Evolutionary conservation across 2,797 vertebrate genomes (phyloP), one percentile per base, ranked within the genome.

Genomic region (Bufotes viridis): DNA sequence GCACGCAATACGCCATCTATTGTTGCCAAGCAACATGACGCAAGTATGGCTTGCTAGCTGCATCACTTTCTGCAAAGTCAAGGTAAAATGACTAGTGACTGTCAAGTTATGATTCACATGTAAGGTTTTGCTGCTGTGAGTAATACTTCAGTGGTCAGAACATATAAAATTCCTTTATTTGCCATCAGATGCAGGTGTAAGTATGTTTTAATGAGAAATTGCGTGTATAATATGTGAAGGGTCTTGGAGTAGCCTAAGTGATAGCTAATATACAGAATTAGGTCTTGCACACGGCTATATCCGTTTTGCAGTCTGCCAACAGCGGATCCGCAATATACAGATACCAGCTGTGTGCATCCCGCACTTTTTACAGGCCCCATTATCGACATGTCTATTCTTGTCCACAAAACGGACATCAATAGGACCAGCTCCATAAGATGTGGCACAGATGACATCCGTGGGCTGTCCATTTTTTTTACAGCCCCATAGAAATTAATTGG

Each of bases 11-110:
- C 69, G 72, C 82, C 26, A 78, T 84, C 60, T 78, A 11, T 58
- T 26, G 87, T 84, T 88, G 63, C 87, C 15, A 34, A 79, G 81
- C 81, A 88, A 88, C 74, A 42, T 88, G 74, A 76, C 53, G 34
- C 65, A 83, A 42, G 29, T 57, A 69, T 79, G 29, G 2, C 17
- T 78, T 69, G 42, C 51, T 67, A 13, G 49, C 72, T 78, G 81
- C 26, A 78, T 9, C 22, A 17, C 49, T 51, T 83, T 76, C 61
- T 87, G 81, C 74, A 84, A 29, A 84, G 87, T 88, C 87, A 85
- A 88, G 87, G 87, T 79, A 85, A 88, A 61, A 58, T 81, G 34
- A 74, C 74, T 87, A 74, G 57, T 72, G 65, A 49, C 8, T n/a
- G 58, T 55, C 78, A 74, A 84, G 65, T 42, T 24, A 55, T 88